Evolutionary conservation across 2,888 invertebrate genomes (phyloP).

Genomic region (Masnerella sp.): DNA sequence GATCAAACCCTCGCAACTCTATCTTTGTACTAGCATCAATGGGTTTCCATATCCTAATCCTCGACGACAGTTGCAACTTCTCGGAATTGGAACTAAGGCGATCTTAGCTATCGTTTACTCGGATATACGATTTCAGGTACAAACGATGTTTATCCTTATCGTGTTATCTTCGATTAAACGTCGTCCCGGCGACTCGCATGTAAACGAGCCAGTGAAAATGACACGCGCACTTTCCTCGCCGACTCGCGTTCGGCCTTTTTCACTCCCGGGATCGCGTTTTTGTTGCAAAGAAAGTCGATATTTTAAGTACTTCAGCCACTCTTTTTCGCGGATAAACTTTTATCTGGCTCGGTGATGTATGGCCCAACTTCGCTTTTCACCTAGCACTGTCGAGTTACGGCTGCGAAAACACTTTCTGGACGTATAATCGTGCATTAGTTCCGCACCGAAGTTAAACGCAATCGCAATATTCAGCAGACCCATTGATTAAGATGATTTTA

Average conservation of each 20-base stretch:
- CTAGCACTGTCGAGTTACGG: slow-evolving; percentile 60
- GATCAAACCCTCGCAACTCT: slow-evolving; percentile 64
- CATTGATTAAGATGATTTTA: slow-evolving; percentile 42
- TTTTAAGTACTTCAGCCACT: slow-evolving; percentile 60
- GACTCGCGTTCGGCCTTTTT: slow-evolving; percentile 28
- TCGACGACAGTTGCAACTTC: slow-evolving; percentile 46
- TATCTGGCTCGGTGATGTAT: slow-evolving; percentile 61
- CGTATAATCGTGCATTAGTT: slow-evolving; percentile 60
- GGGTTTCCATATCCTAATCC: slow-evolving; percentile 67
- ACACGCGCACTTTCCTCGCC: slow-evolving; percentile 34
- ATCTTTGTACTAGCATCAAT: slow-evolving; percentile 63
- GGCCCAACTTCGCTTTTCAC: slow-evolving; percentile 61
- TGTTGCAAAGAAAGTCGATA: slow-evolving; percentile 58
- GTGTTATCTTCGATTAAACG: slow-evolving; percentile 54
- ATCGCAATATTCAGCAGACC: slow-evolving; percentile 38
- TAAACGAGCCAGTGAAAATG: slow-evolving; percentile 42
- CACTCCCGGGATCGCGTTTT: slow-evolving; percentile 7
- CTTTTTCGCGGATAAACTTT: slow-evolving; percentile 61
- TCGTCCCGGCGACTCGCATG: slow-evolving; percentile 27
- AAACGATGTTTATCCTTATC: slow-evolving; percentile 56
- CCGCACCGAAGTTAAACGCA: slow-evolving; percentile 37
- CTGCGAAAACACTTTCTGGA: slow-evolving; percentile 62
- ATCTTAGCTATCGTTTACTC: slow-evolving; percentile 47
- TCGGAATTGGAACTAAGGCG: slow-evolving; percentile 46
- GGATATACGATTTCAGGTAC: slow-evolving; percentile 47